Percentiles rank a stretch among this genome's conserved stretches.
Conservation (phyloP, 2,113 vertebrate genomes). For the Bombycilla garrulus region DNA sequence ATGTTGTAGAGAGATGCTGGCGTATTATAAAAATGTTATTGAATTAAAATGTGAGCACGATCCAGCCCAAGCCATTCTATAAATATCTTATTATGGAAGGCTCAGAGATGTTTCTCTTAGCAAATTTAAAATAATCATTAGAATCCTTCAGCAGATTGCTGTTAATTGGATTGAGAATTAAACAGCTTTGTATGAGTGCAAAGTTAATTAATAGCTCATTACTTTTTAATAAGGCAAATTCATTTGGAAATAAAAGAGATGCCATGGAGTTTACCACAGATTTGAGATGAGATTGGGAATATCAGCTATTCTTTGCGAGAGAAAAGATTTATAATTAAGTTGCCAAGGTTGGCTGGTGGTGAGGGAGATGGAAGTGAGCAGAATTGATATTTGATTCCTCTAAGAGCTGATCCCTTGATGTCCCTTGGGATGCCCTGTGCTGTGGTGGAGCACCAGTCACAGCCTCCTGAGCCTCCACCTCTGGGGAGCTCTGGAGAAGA, state of each 20-base stretch:
- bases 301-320: conserved; percentile 35
- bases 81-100: conserved; percentile 77
- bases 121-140: conserved; percentile 84
- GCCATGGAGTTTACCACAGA: conserved; percentile 66
- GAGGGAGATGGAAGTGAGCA: background rate
- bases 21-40: conserved; percentile 57
- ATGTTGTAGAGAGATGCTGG: background rate
- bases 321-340: conserved; percentile 38
- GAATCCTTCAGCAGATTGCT: conserved; percentile 82
- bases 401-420: background rate
- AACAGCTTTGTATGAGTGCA: conserved; percentile 77
- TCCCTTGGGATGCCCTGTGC: background rate
- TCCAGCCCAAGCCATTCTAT: conserved; percentile 64
- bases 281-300: conserved; percentile 66
- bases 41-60: conserved; percentile 60
- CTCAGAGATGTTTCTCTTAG: conserved; percentile 82
- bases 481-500: background rate
- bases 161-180: conserved; percentile 84
- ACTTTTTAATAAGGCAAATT: conserved; percentile 82
- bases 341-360: background rate
- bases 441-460: background rate
- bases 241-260: conserved; percentile 74
- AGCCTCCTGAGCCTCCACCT: background rate
- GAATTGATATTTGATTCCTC: background rate
- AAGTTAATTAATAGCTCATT: conserved; percentile 85